phyloP scores from a whole-genome alignment of 1,140 invertebrate genomes.

The Spodoptera litura region DNA sequence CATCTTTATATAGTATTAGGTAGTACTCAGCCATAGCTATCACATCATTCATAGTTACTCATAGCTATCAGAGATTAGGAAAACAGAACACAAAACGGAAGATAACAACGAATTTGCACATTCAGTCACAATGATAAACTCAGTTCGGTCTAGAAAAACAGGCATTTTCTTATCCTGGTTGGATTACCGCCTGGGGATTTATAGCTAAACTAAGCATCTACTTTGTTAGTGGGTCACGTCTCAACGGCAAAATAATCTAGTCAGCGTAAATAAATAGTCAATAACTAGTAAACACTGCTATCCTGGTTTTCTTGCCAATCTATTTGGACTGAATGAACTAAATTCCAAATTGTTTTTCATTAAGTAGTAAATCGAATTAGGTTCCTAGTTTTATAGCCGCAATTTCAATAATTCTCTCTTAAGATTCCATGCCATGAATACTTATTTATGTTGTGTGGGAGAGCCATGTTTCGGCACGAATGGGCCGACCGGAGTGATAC shows the following conservation, averaged over 20 bases:
- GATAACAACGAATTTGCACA: background rate
- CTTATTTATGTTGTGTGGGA: no score
- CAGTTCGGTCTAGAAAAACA: slow-evolving; percentile 11
- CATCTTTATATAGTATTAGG: no score
- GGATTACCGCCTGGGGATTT: slow-evolving; percentile 3
- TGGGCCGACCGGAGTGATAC: no score
- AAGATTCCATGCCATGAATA: no score
- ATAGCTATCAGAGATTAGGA: background rate
- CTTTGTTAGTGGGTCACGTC: background rate
- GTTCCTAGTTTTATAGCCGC: no score
- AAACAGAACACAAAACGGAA: background rate
- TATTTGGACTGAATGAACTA: no score
- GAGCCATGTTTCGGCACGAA: no score
- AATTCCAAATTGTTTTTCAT: no score
- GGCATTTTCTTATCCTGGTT: slow-evolving; percentile 5
- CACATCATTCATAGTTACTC: background rate
- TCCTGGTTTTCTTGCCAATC: background rate
- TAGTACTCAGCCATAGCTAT: no score
- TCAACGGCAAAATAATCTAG: background rate
- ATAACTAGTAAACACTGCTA: background rate
- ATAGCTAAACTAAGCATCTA: background rate
- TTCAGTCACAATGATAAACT: background rate
- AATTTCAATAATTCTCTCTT: no score
- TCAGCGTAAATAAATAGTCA: background rate
- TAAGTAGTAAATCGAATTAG: no score